phyloP scores from a whole-genome alignment of 2,113 vertebrate species.

The Urocitellus parryii region DNA sequence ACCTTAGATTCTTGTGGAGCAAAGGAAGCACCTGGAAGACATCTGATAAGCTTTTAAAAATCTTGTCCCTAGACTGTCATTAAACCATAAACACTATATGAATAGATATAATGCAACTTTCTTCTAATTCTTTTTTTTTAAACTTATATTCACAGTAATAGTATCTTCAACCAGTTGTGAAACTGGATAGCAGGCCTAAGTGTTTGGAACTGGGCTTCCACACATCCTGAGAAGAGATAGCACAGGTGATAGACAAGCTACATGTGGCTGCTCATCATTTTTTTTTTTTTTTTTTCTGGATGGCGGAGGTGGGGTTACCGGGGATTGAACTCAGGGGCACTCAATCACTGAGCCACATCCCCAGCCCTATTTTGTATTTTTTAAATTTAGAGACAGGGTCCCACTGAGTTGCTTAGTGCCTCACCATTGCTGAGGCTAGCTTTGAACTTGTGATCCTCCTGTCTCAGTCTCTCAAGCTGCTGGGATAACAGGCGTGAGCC shows the following conservation, averaged over 20 bases:
- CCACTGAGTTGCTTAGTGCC: too few species aligned
- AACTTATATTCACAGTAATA: neutral
- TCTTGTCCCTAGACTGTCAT: neutral
- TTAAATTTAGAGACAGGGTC: too few species aligned
- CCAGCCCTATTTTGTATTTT: too few species aligned
- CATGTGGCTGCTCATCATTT: neutral
- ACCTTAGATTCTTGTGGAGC: neutral
- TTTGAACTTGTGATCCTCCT: too few species aligned
- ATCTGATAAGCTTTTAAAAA: neutral
- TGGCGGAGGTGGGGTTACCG: too few species aligned
- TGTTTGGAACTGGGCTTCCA: neutral
- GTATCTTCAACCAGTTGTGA: neutral
- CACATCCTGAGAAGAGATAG: neutral
- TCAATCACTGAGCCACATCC: too few species aligned
- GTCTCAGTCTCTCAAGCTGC: too few species aligned
- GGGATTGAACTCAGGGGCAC: too few species aligned
- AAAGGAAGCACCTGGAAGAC: neutral
- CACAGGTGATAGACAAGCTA: neutral
- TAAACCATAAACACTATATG: neutral
- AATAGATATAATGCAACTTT: neutral
- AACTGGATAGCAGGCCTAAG: neutral
- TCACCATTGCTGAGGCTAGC: too few species aligned
- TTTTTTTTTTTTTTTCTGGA: neutral
- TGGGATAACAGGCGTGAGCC: too few species aligned
- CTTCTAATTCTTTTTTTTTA: neutral